Base-by-base conservation (phyloP, 2,888 invertebrate genomes). In the Coecobrya sp. region DNA sequence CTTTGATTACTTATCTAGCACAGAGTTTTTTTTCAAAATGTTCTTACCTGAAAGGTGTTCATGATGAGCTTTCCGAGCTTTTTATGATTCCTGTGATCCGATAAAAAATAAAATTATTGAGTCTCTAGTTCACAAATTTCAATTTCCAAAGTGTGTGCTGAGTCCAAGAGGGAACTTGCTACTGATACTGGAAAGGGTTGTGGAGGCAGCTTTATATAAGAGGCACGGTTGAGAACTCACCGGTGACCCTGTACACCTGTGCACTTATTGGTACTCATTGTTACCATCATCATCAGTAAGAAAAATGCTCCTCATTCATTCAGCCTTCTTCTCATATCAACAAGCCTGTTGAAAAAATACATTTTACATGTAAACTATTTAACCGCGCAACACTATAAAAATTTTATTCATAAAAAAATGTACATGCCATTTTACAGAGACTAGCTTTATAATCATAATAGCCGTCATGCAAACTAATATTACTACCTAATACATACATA, bases 191-290 rank as follows among this genome's bases (percentile, higher is more conserved):
- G 89, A 89, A 59, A 68, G 84, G 84, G 55, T 27, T 22, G 45
- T 22, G 84, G 42, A 22, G 59, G 7, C 27, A 65, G 82, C 89
- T 89, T 85, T 89, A 85, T 89, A 89, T 85, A 89, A 52, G 82
- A 89, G 89, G 45, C 76, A 82, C 84, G n/a, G 73, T 52, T 89
- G 89, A 82, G 89, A 89, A 84, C 85, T 84, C 19, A 42, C 76
- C 70, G 84, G 89, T 89, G 89, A 89, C 89, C 89, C 89, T 89
- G 89, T 89, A 59, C 89, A 89, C 89, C 89, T 89, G 89, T 89
- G 89, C 85, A 89, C 89, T 89, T 89, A 89, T 89, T 89, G 89
- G 89, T 89, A 89, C 89, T 73, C 89, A 89, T 89, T 89, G 84
- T 89, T 89, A 89, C 84, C 79, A 16, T 19, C 79, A 45, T 82